phyloP scores from a whole-genome alignment of 1,140 invertebrate species.

The Cyclargus thomasi region DNA sequence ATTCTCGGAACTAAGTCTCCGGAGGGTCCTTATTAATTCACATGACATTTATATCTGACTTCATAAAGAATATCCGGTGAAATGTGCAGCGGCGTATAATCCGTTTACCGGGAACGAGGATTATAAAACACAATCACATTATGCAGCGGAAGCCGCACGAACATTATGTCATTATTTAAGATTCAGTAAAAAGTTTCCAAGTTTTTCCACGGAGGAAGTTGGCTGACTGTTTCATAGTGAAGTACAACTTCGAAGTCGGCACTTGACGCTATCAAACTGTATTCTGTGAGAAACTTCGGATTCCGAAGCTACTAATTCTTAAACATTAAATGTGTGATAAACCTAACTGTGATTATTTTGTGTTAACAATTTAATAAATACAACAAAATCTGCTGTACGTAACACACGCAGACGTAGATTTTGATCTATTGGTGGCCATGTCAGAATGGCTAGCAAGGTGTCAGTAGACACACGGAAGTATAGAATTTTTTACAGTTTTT shows the following conservation, averaged over 20 bases:
- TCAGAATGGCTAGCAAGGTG: too few species aligned
- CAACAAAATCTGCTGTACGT: too few species aligned
- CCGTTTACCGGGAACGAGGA: background rate
- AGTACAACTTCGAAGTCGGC: background rate
- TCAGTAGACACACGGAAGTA: too few species aligned
- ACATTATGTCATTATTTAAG: background rate
- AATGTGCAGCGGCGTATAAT: too few species aligned
- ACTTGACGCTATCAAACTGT: background rate
- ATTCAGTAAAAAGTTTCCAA: background rate
- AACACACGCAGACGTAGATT: too few species aligned
- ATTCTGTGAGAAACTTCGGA: background rate
- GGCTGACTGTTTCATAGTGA: background rate
- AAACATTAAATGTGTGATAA: background rate
- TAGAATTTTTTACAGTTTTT: too few species aligned
- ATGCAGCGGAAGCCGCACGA: background rate
- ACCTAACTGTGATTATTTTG: background rate
- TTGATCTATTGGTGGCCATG: too few species aligned
- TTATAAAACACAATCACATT: constrained; percentile 2
- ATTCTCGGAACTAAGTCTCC: too few species aligned
- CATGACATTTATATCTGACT: too few species aligned
- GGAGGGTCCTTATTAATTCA: too few species aligned
- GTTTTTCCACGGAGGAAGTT: background rate
- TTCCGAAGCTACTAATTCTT: background rate
- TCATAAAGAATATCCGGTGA: too few species aligned
- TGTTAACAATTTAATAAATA: too few species aligned